These are phyloP conservation scores for Oreochromis mossambicus DNA, from an alignment of 2,797 vertebrate genomes.

Conservation along the genomic window DNA sequence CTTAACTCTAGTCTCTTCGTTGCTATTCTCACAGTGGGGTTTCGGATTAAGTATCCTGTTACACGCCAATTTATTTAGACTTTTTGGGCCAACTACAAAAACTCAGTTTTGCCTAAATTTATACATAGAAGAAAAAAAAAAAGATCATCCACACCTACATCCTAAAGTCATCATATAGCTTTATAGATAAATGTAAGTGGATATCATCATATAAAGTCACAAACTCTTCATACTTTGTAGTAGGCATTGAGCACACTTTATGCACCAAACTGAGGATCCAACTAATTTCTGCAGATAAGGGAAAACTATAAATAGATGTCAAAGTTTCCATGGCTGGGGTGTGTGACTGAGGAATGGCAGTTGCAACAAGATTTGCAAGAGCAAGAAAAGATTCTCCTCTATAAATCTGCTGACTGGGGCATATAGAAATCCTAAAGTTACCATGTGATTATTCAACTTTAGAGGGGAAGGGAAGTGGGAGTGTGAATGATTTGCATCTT, in stretches of 20 bases:
- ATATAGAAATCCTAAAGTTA: background rate
- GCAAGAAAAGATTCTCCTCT: background rate
- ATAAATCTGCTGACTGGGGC: background rate
- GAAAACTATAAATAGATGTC: background rate
- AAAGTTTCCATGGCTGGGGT: background rate
- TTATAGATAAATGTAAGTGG: background rate
- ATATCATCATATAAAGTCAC: background rate
- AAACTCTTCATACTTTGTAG: background rate
- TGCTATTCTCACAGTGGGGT: background rate
- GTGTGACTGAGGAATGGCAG: background rate
- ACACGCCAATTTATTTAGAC: background rate
- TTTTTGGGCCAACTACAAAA: background rate
- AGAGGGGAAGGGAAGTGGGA: background rate
- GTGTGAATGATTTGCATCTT: background rate
- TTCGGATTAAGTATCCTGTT: background rate
- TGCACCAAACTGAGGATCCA: background rate
- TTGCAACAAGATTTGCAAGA: background rate
- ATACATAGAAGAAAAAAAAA: background rate
- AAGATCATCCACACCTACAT: background rate
- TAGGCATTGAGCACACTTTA: background rate
- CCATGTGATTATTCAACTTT: background rate
- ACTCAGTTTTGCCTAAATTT: background rate
- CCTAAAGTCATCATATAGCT: background rate
- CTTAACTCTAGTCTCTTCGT: background rate
- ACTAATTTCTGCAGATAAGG: background rate